Percentiles rank a stretch among this genome's conserved stretches.
Evolutionary conservation across 2,888 invertebrate genomes (phyloP).

Genomic region (Pseudeuparius sepicola): DNA sequence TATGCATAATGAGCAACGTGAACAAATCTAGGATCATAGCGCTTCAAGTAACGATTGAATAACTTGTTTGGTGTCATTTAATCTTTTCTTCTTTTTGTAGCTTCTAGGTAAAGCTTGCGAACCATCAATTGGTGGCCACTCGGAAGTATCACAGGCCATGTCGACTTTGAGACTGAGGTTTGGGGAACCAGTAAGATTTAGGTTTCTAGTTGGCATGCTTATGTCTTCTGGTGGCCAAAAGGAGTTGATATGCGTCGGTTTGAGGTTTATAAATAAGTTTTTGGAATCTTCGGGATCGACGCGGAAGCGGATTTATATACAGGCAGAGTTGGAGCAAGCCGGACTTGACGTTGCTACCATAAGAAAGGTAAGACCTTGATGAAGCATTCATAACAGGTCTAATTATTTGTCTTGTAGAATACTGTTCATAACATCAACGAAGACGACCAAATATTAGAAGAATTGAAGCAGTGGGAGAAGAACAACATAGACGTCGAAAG

Average conservation of each 20-base stretch:
- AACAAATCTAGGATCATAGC: conserved; percentile 77
- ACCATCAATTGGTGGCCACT: conserved; percentile 63
- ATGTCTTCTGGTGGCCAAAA: conserved; percentile 61
- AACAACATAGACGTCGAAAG: conserved; percentile 72
- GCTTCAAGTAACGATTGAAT: conserved; percentile 56
- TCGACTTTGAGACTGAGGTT: conserved; percentile 79
- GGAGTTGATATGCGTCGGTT: conserved; percentile 67
- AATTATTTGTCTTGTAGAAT: conserved; percentile 40
- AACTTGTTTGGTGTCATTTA: too few species aligned
- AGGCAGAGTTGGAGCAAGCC: conserved; percentile 75
- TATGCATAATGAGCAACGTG: conserved; percentile 80
- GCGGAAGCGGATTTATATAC: conserved; percentile 72
- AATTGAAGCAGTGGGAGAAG: conserved; percentile 67
- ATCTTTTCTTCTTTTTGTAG: conserved; percentile 40
- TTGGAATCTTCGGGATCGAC: conserved; percentile 64
- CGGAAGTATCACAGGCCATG: conserved; percentile 81
- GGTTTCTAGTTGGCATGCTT: conserved; percentile 82
- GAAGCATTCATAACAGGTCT: conserved; percentile 3
- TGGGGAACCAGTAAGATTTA: conserved; percentile 87
- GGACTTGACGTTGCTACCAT: conserved; percentile 58
- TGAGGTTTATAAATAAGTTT: conserved; percentile 77
- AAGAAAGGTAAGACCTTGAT: conserved; percentile 43
- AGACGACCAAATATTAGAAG: conserved; percentile 53
- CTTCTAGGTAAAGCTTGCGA: conserved; percentile 77
- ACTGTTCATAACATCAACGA: conserved; percentile 53